Base-by-base conservation (phyloP, 2,888 invertebrate genomes). In the Siphonodentalium dalli region DNA sequence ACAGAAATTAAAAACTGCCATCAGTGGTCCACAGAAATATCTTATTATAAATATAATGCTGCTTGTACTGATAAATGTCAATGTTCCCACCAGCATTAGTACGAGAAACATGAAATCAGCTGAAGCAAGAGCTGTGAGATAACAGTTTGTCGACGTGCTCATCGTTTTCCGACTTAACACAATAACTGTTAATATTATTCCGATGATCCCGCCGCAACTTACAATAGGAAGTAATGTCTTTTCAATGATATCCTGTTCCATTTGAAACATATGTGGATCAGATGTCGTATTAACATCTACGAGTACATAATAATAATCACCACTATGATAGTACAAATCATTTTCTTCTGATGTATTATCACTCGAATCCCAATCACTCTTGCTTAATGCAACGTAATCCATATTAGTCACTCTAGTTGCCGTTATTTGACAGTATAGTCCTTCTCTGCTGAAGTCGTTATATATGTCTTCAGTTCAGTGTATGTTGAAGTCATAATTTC, bases 121-220 rank as follows among this genome's bases (percentile, higher is more conserved):
- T 9, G 73, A 63, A 2, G 79, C 72, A 18, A 79, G 51, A 2
- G 74, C 75, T 20, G 69, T 75, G 24, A 79, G 64, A 56, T 79
- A 78, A 48, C 72, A 72, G 65, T 79, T 79, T 3, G 79, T 79
- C 4, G 78, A 78, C 8, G 78, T 79, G 41, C 69, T 71, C 79
- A 79, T 79, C 38, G 72, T 73, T 55, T 79, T 79, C 3, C 72
- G 62, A 40, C 73, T 76, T 5, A 79, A 63, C 4, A 79, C 77
- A 20, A 79, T 66, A 31, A 79, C 68, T 0, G 79, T 79, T 5
- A 78, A 53, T 7, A 73, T 59, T 15, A 77, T 78, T 9, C 78
- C 79, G 2, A 75, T 49, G 34, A 79, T 76, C 5, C 78, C 78
- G 29, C 66, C 49, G 2, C 65, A 44, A 46, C 75, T 73, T 13